Base-by-base conservation (phyloP, 2,113 vertebrate species). In the Oryzias javanicus region DNA sequence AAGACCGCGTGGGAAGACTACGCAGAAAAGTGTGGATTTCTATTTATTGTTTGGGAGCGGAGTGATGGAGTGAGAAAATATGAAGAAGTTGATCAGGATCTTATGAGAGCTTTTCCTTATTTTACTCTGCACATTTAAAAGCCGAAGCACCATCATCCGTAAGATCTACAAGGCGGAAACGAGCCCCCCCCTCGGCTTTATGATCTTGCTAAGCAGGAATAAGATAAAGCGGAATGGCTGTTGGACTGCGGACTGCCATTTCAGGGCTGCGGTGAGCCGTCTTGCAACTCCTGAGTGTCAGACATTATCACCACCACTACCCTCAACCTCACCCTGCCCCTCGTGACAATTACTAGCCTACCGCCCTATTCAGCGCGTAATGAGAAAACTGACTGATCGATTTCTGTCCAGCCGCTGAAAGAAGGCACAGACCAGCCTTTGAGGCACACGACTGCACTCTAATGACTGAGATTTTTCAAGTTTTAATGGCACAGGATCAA, bases 361-460 rank as follows among this genome's bases (percentile, higher is more conserved):
- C 81, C 85, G 80, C 83, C 81, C 86, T 86, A 84, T 88, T 87
- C 88, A 88, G 84, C 84, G 82, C 64, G 61, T 89, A 89, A 91
- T 90, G 86, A 90, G 86, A 90, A 90, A 87, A 88, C 88, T 82
- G 86, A 89, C 84, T 85, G 87, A 91, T 90, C 88, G 85, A 90
- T 90, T 87, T 86, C 81, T 81, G 82, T 82, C 86, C 56, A 44
- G 73, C 78, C 81, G 66, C 80, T 85, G 82, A 88, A 88, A 83
- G 80, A 85, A 72, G 73, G 68, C 65, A 54, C 71, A 78, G 64
- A 40, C 19, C 53, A 63, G 60, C 68, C 64, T 68, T 51, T 2
- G 49, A 85, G 66, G 24, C 68, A 59, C 60, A 65, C 49, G 54
- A 48, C 72, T 77, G 84, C 81, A 75, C 64, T 22, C 65, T 50